Conservation (phyloP, 2,888 invertebrate species). For the Parnassius orleans region DNA sequence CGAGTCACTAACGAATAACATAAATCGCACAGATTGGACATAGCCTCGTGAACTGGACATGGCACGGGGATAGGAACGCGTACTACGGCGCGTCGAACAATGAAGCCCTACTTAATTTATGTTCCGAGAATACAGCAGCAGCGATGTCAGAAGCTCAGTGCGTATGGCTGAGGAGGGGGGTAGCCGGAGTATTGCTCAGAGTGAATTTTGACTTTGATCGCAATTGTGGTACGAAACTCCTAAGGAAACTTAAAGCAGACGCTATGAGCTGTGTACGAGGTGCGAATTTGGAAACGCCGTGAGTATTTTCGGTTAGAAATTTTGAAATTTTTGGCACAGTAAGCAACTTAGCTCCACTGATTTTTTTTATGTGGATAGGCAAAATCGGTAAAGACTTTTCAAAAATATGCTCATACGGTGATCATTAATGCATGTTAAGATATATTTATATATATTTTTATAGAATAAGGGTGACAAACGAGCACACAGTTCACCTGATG, state of each 20-base stretch:
- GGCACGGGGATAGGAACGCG: constrained; percentile 49
- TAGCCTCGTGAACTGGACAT: constrained; percentile 49
- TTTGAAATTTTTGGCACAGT: too few relatives aligned
- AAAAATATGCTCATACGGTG: too few relatives aligned
- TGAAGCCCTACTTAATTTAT: constrained; percentile 60
- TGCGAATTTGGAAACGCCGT: constrained; percentile 58
- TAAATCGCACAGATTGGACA: constrained; percentile 36
- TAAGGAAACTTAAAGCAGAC: constrained; percentile 54
- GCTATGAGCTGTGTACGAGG: constrained; percentile 57
- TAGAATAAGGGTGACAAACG: too few relatives aligned
- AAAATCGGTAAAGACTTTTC: too few relatives aligned
- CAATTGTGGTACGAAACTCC: constrained; percentile 50
- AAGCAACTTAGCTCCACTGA: too few relatives aligned
- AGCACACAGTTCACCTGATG: too few relatives aligned
- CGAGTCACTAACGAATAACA: constrained; percentile 8
- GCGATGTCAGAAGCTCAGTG: constrained; percentile 58
- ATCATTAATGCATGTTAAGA: too few relatives aligned
- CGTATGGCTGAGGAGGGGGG: constrained; percentile 60
- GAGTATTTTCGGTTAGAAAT: constrained; percentile 35
- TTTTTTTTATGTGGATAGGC: too few relatives aligned
- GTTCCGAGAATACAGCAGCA: constrained; percentile 52
- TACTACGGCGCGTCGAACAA: constrained; percentile 50
- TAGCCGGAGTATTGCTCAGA: constrained; percentile 55
- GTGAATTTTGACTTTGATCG: constrained; percentile 52
- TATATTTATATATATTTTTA: too few relatives aligned